Evolutionary conservation across 1,140 invertebrate species (phyloP).

Genomic region (Drosophila tsacasi): DNA sequence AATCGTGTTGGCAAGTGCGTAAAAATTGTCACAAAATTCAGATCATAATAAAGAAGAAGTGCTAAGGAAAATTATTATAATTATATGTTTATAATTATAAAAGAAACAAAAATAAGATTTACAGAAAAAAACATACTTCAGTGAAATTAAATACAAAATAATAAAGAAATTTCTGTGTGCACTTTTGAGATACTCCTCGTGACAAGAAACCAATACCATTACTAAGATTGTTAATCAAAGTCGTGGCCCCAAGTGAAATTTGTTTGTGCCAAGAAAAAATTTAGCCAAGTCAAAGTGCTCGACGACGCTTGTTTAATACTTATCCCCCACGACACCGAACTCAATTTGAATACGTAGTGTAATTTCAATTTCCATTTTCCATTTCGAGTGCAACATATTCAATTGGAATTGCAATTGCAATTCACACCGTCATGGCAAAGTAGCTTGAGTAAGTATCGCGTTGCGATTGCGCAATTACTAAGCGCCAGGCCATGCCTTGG

Average conservation of each 20-base stretch:
- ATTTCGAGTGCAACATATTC: conserved; percentile 40
- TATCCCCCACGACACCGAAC: conserved; percentile 33
- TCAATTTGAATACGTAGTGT: conserved; percentile 49
- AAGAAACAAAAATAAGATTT: not conserved
- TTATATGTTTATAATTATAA: too few relatives aligned
- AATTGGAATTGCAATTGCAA: conserved; percentile 63
- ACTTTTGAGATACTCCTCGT: conserved; percentile 31
- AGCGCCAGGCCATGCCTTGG: conserved; percentile 72
- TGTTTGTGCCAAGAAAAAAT: conserved; percentile 33
- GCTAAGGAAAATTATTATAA: not conserved
- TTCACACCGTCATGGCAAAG: conserved; percentile 65
- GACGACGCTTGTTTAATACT: conserved; percentile 64
- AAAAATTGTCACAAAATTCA: conserved; percentile 17
- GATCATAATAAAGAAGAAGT: not conserved
- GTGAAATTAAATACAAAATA: conserved; percentile 1
- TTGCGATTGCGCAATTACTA: conserved; percentile 66
- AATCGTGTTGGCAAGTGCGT: conserved; percentile 38
- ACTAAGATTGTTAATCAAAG: conserved; percentile 23
- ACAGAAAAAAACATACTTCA: not conserved
- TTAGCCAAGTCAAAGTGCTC: conserved; percentile 49
- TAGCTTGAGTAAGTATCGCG: conserved; percentile 64
- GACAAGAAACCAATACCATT: conserved; percentile 24
- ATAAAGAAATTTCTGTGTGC: conserved; percentile 24
- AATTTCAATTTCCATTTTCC: conserved; percentile 39
- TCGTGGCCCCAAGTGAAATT: conserved; percentile 56